phyloP scores from a whole-genome alignment of 2,113 vertebrate species.

The Tyto alba region DNA sequence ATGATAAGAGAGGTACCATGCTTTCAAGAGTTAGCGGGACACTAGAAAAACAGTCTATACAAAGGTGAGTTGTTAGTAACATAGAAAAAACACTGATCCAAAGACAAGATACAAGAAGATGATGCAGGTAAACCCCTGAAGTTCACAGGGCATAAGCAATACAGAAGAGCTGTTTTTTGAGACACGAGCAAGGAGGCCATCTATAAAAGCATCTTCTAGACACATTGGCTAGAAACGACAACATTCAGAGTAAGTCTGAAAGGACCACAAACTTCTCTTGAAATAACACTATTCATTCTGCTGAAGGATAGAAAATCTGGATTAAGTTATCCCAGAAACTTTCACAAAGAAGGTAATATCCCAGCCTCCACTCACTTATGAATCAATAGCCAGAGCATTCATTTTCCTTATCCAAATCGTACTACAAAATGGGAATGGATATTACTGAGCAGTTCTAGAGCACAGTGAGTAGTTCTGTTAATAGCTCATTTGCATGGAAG shows the following conservation, averaged over 20 bases:
- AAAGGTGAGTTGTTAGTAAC: neutral
- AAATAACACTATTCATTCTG: neutral
- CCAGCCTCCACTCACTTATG: fast-evolving
- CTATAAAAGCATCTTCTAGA: neutral
- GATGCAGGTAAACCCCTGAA: neutral
- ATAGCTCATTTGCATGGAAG: neutral
- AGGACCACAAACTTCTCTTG: neutral
- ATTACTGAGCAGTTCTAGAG: neutral
- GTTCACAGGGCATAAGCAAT: neutral
- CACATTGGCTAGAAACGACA: neutral
- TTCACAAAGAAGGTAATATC: neutral
- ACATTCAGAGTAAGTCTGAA: neutral
- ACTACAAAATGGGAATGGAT: neutral
- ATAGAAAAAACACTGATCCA: neutral
- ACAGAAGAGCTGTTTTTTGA: neutral
- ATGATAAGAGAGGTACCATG: neutral
- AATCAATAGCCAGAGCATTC: neutral
- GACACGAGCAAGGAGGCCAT: neutral
- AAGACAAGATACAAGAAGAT: neutral
- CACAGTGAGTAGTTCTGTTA: neutral
- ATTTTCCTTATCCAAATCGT: neutral
- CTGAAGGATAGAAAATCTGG: neutral
- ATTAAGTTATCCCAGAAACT: neutral
- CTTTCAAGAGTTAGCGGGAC: neutral
- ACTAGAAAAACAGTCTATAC: neutral